Conservation (phyloP, 2,797 vertebrate genomes). For the Callimico goeldii region DNA sequence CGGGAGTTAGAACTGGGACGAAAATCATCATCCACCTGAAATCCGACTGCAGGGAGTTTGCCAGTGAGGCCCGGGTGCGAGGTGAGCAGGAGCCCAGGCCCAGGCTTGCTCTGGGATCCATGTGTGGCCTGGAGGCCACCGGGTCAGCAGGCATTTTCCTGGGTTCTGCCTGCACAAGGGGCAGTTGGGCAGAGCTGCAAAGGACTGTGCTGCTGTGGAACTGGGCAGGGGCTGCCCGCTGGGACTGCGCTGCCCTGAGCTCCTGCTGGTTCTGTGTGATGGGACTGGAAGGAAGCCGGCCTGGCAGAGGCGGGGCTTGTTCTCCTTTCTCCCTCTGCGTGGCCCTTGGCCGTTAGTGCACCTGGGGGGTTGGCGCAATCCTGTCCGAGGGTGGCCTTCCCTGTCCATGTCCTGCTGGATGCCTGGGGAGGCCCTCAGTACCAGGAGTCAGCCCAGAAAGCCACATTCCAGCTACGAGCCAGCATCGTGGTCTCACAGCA, state of each 20-base stretch:
- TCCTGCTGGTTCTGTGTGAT: background rate
- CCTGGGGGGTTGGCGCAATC: background rate
- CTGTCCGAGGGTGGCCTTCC: background rate
- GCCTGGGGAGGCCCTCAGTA: rapidly evolving
- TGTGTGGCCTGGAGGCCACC: too few relatives aligned
- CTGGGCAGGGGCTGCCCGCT: rapidly evolving
- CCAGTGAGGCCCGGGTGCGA: slow-evolving; percentile 92
- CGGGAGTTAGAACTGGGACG: slow-evolving; percentile 93
- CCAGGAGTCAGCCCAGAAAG: background rate
- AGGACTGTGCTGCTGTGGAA: rapidly evolving
- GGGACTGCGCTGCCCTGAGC: rapidly evolving
- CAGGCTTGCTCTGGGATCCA: background rate
- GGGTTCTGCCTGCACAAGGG: background rate
- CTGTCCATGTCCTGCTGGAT: background rate
- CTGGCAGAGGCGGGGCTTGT: background rate
- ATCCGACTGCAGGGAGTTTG: slow-evolving; percentile 95
- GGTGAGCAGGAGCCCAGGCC: slow-evolving; percentile 82
- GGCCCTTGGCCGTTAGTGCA: too few relatives aligned
- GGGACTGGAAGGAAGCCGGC: too few relatives aligned
- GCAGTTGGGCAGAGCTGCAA: background rate
- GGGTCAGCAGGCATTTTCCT: too few relatives aligned
- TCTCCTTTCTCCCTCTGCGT: too few relatives aligned
- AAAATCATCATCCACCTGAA: slow-evolving; percentile 96
- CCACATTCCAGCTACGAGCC: background rate
- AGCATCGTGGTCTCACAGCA: rapidly evolving